These are phyloP conservation scores for Oreochromis spilurus DNA, from an alignment of 2,113 vertebrate species.

Conservation along the genomic window DNA sequence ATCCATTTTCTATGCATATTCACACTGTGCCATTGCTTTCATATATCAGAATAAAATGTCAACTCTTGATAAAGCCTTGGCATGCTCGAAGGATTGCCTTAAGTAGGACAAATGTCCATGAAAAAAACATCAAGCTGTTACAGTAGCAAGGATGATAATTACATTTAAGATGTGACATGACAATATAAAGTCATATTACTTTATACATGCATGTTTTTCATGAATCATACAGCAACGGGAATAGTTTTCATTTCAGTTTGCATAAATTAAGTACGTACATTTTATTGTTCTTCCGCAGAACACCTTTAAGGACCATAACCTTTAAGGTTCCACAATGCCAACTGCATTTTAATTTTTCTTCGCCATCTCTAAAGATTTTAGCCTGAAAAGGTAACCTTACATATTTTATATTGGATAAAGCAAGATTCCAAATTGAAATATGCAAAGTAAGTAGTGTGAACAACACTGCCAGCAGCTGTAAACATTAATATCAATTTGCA, in stretches of 20 bases:
- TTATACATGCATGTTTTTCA: not conserved
- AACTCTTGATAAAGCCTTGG: constrained; percentile 7
- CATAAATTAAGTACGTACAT: not conserved
- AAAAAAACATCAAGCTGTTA: not conserved
- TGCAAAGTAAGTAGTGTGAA: not conserved
- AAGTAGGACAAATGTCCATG: constrained; percentile 1
- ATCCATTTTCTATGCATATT: constrained; percentile 57
- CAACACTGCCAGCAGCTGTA: not conserved
- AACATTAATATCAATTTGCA: not conserved
- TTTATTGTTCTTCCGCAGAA: not conserved
- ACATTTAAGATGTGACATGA: not conserved
- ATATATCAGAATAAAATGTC: constrained; percentile 46
- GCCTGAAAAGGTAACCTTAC: not conserved
- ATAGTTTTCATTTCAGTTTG: not conserved
- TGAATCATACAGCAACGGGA: not conserved
- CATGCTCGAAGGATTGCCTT: not conserved
- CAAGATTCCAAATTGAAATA: not conserved
- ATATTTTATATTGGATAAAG: not conserved
- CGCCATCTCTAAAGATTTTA: not conserved
- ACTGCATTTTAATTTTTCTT: not conserved
- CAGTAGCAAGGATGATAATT: not conserved
- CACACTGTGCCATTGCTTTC: constrained; percentile 24
- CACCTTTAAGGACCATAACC: not conserved
- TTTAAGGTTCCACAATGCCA: not conserved
- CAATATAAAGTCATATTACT: not conserved